Conservation (phyloP, 2,113 vertebrate genomes). For the Recurvirostra avosetta region DNA sequence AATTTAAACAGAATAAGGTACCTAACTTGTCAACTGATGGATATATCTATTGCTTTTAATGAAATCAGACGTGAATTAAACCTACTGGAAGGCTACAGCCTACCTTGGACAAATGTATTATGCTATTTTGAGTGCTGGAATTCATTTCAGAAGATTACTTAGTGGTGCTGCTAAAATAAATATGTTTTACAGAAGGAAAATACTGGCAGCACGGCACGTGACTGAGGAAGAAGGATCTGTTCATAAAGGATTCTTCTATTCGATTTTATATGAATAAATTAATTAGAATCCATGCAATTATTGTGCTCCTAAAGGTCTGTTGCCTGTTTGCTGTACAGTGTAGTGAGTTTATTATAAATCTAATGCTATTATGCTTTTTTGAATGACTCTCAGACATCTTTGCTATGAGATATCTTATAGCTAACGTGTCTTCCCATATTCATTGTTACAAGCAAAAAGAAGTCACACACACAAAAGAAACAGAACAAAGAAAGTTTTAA, state of each 20-base stretch:
- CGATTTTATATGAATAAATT: constrained; percentile 1
- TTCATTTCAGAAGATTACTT: constrained; percentile 18
- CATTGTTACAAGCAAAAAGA: background rate
- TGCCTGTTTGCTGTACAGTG: background rate
- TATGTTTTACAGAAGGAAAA: constrained; percentile 24
- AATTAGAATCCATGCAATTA: background rate
- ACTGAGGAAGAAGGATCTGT: background rate
- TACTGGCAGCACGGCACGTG: background rate
- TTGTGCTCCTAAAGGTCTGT: background rate
- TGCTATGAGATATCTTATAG: background rate
- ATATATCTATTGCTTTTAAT: background rate
- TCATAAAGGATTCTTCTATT: background rate
- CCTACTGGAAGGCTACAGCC: background rate
- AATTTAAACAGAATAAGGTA: background rate
- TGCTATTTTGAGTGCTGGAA: constrained; percentile 47
- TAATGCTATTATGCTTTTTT: background rate
- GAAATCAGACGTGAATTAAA: constrained; percentile 11
- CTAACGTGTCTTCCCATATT: background rate
- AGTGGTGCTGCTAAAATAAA: constrained; percentile 5
- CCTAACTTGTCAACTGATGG: background rate
- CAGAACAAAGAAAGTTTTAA: background rate
- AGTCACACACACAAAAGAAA: background rate
- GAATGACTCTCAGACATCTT: background rate
- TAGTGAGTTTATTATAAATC: background rate
- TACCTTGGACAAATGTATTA: background rate